These are phyloP conservation scores for Cotesia glomerata DNA, from an alignment of 1,140 invertebrate species.

Conservation along the genomic window DNA sequence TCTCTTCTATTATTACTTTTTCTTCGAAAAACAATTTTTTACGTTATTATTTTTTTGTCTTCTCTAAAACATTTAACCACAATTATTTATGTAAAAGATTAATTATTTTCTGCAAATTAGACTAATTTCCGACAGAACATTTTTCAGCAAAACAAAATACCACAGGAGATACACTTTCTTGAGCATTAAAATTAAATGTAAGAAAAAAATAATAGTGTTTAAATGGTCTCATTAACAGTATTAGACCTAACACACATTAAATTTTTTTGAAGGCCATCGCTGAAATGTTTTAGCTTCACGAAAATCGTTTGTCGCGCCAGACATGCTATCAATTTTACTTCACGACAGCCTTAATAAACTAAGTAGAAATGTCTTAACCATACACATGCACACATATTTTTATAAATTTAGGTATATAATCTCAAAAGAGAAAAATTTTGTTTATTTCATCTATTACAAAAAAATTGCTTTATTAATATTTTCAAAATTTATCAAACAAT, in stretches of 20 bases:
- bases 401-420: not conserved
- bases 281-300: constrained; percentile 20
- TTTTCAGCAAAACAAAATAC: too few relatives aligned
- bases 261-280: constrained; percentile 24
- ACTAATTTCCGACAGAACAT: not conserved
- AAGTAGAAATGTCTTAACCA: not conserved
- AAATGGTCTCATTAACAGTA: not conserved
- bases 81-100: not conserved
- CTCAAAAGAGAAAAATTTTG: not conserved
- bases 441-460: not conserved
- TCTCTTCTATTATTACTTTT: not conserved
- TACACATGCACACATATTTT: not conserved
- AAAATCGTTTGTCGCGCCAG: constrained; percentile 30
- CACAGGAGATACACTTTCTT: too few relatives aligned
- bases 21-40: not conserved
- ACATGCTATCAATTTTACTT: constrained; percentile 31
- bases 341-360: constrained; percentile 9
- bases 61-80: not conserved
- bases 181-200: not conserved
- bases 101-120: not conserved
- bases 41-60: not conserved
- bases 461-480: not conserved
- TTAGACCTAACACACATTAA: not conserved
- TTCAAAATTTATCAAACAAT: not conserved
- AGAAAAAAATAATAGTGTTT: not conserved